Conservation (phyloP, 2,888 invertebrate genomes). For the Gastrophysa polygoni region DNA sequence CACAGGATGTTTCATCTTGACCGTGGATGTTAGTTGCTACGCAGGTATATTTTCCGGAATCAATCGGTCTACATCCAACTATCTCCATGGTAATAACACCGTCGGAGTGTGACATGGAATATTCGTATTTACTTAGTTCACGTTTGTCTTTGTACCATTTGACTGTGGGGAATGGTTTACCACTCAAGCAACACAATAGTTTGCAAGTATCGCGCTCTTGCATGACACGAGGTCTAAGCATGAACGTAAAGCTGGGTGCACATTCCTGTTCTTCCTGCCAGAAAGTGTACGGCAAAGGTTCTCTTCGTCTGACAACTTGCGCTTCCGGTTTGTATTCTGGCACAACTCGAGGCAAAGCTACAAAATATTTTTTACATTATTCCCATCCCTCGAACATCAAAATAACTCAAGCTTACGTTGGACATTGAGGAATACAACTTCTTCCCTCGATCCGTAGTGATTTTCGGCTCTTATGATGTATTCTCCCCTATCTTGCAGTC, state of each 20-base stretch:
- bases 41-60: slow-evolving; percentile 96
- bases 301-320: slow-evolving; percentile 76
- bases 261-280: slow-evolving; percentile 94
- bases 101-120: slow-evolving; percentile 87
- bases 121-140: slow-evolving; percentile 89
- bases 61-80: slow-evolving; percentile 89
- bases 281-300: slow-evolving; percentile 83
- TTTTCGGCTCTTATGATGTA: slow-evolving; percentile 97
- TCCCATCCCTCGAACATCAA: neutral
- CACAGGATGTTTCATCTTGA: slow-evolving; percentile 92
- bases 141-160: slow-evolving; percentile 91
- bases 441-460: slow-evolving; percentile 94
- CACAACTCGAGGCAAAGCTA: slow-evolving; percentile 77
- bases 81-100: slow-evolving; percentile 98
- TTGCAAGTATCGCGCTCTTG: slow-evolving; percentile 96
- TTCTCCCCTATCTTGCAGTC: slow-evolving; percentile 94
- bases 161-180: slow-evolving; percentile 93
- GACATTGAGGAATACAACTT: slow-evolving; percentile 95
- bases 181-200: slow-evolving; percentile 93
- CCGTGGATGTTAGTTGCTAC: slow-evolving; percentile 93
- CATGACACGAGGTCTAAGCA: slow-evolving; percentile 97
- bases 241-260: slow-evolving; percentile 97
- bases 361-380: slow-evolving; percentile 24
- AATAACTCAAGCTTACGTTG: slow-evolving; percentile 71
- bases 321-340: slow-evolving; percentile 72